phyloP scores from a whole-genome alignment of 2,113 vertebrate species.

The western clawed frog (Xenopus tropicalis) region UCB_Xtro_10.0 CM004445.2:131465501-131466000 shows the following conservation, averaged over 20 bases:
- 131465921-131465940: not conserved
- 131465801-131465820: not conserved
- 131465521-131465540: slow-evolving; percentile 10
- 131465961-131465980: slow-evolving; percentile 8
- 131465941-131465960: not conserved
- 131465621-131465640: slow-evolving; percentile 8
- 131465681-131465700: slow-evolving; percentile 24
- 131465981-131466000: slow-evolving; percentile 15
- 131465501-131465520: not conserved
- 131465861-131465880: not conserved
- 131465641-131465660: slow-evolving; percentile 9
- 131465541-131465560: slow-evolving; percentile 11
- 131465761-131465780: not conserved
- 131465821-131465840: not conserved
- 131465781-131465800: not conserved
- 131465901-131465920: not conserved
- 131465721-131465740: not conserved
- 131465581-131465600: slow-evolving; percentile 1
- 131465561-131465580: slow-evolving; percentile 12
- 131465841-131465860: not conserved
- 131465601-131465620: slow-evolving; percentile 4
- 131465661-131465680: slow-evolving; percentile 18
- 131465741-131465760: not conserved
- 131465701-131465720: slow-evolving; percentile 3
- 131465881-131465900: slow-evolving; percentile 10